Conservation (phyloP, 2,113 vertebrate genomes). For the Psammodynastes pulverulentus region DNA sequence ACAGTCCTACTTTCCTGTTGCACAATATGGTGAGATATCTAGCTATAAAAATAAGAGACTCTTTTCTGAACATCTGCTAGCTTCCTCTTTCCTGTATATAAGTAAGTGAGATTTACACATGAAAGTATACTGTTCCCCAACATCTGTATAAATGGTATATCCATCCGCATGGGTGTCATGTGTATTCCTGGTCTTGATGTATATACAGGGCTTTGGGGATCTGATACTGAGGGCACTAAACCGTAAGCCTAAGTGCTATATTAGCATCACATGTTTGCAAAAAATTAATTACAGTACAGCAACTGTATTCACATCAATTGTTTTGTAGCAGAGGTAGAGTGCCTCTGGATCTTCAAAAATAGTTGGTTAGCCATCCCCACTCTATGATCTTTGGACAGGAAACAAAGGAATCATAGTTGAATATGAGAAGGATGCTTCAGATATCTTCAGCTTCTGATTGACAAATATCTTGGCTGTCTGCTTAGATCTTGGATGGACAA, state of each 20-base stretch:
- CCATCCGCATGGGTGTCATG: too few relatives aligned
- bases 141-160: background rate
- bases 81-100: background rate
- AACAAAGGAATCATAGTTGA: too few relatives aligned
- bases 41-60: background rate
- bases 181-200: background rate
- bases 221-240: background rate
- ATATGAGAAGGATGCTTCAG: background rate
- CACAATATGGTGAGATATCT: background rate
- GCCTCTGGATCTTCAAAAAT: background rate
- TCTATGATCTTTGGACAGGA: background rate
- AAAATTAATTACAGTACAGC: background rate
- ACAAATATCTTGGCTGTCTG: background rate
- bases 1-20: background rate
- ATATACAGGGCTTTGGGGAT: too few relatives aligned
- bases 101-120: background rate
- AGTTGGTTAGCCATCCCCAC: background rate
- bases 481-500: background rate
- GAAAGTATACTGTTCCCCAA: background rate
- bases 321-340: background rate
- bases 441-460: background rate
- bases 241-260: background rate
- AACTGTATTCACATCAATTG: background rate
- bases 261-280: background rate
- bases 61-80: background rate